A percentile compares a stretch with the other conserved stretches of the same genome.
Evolutionary conservation across 2,113 vertebrate species (phyloP).

Genomic region (Gopherus evgoodei): DNA sequence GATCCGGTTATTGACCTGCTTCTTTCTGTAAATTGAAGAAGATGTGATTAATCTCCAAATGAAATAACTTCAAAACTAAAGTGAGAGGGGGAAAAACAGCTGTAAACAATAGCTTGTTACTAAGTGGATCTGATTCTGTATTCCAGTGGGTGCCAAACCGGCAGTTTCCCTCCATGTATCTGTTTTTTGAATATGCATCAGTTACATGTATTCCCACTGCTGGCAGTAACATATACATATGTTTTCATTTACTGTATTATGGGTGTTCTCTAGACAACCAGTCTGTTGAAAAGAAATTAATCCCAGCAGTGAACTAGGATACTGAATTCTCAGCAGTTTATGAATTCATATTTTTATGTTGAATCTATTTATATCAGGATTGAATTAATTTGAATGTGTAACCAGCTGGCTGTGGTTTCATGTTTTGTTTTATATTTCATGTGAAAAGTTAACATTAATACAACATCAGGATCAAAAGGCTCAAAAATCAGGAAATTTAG

Average conservation of each 20-base stretch:
- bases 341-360: conserved; percentile 70
- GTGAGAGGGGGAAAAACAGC: background rate
- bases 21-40: background rate
- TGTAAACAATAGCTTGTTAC: conserved; percentile 32
- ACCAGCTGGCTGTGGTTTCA: conserved; percentile 66
- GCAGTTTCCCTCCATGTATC: conserved; percentile 21
- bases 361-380: conserved; percentile 71
- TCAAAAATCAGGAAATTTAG: conserved; percentile 44
- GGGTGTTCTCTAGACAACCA: conserved; percentile 75
- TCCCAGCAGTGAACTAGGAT: conserved; percentile 74
- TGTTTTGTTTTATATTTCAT: conserved; percentile 44
- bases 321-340: conserved; percentile 77
- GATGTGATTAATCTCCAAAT: background rate
- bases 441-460: conserved; percentile 54
- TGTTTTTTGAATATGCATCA: conserved; percentile 24
- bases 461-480: conserved; percentile 53
- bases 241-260: conserved; percentile 76
- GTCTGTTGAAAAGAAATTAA: conserved; percentile 80
- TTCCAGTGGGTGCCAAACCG: conserved; percentile 26
- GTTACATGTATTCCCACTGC: conserved; percentile 44
- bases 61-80: conserved; percentile 27
- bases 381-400: conserved; percentile 67
- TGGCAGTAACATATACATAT: conserved; percentile 49
- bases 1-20: background rate
- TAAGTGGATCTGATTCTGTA: conserved; percentile 10